Base-by-base conservation (phyloP, 2,888 invertebrate species). In the Mythimna impura region DNA sequence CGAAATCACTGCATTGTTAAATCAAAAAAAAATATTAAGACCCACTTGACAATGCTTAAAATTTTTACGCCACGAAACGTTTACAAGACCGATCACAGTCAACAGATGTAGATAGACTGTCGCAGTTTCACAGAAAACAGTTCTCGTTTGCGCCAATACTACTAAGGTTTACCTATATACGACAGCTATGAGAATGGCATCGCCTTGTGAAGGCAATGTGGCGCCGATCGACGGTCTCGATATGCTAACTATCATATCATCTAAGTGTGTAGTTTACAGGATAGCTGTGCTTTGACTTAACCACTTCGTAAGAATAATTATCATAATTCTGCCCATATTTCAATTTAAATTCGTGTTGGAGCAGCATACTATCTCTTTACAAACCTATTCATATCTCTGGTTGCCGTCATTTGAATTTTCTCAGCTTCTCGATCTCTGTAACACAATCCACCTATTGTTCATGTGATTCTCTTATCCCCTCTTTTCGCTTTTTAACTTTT, bases 111-210 rank as follows among this genome's bases (percentile, higher is more conserved):
- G 50, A 34, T 10, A 3, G 12, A n/a, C 34, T 40, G 62, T 43
- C 61, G 30, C 43, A 78, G 47, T 71, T 6, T 20, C 50, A 20
- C 50, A 20, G 20, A 14, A 34, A 78, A 64, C 43, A 60, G 63
- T 52, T 47, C 36, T 22, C 34, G 47, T 52, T 25, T 54, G n/a
- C 54, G 20, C 66, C 52, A 12, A 54, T 14, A 55, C 6, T 40
- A 34, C 20, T 20, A 20, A 10, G 4, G 20, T 34, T 20, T 58
- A 57, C 62, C 6, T 36, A 62, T 43, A 54, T 43, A 22, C 30
- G 47, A 57, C 25, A n/a, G n/a, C 52, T 30, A 25, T 47, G 1
- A 64, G 60, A 60, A 64, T 64, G 52, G 47, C 25, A 36, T 40
- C 14, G 54, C 54, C 12, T 34, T 8, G n/a, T 30, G 30, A 20